Conservation (phyloP, 2,113 vertebrate genomes). For the Antechinus stuartii region DNA sequence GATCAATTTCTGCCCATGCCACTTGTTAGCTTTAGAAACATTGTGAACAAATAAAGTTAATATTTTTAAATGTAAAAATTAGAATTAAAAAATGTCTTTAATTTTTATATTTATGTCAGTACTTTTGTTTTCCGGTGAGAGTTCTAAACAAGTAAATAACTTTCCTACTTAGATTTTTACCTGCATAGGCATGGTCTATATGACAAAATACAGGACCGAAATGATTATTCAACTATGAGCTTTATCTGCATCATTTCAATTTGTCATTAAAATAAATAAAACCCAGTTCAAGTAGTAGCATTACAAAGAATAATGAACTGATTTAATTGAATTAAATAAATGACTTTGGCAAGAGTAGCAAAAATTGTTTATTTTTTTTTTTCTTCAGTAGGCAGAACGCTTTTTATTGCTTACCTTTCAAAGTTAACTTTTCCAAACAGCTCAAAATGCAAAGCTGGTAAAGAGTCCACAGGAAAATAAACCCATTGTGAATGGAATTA, state of each 20-base stretch:
- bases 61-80: neutral
- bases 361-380: neutral
- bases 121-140: neutral
- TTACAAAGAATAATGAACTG: constrained; percentile 19
- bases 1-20: neutral
- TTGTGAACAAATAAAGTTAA: neutral
- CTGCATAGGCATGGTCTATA: neutral
- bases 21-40: neutral
- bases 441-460: constrained; percentile 76
- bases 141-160: neutral
- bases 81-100: neutral
- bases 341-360: neutral
- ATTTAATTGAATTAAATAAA: constrained; percentile 35
- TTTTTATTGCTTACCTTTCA: constrained; percentile 4
- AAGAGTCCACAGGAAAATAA: constrained; percentile 83
- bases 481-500: constrained; percentile 81
- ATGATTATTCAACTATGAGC: constrained; percentile 14
- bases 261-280: constrained; percentile 42
- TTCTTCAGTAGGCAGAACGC: neutral
- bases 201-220: constrained; percentile 7
- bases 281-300: constrained; percentile 30
- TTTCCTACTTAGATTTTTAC: neutral
- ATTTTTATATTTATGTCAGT: neutral
- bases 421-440: constrained; percentile 10
- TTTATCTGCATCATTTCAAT: neutral